These are phyloP conservation scores for Potamarius usumacintae DNA, from an alignment of 2,113 vertebrate species.

Conservation along the genomic window DNA sequence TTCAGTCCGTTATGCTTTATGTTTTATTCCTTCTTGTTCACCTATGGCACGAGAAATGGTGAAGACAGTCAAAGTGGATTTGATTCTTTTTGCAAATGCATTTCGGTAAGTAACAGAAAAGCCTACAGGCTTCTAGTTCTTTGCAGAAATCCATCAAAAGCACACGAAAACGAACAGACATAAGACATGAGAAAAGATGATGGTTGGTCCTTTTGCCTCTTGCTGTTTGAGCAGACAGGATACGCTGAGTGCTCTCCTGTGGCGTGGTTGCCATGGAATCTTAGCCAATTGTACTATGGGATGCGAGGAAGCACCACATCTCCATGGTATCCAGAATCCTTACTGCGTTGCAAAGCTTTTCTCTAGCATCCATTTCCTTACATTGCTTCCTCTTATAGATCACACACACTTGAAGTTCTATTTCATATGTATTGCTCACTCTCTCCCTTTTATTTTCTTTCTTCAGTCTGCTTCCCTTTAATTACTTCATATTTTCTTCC, in stretches of 20 bases:
- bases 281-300: slow-evolving; percentile 54
- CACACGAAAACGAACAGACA: slow-evolving; percentile 18
- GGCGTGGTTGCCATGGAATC: slow-evolving; percentile 71
- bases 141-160: not conserved
- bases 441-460: not conserved
- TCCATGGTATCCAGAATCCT: slow-evolving; percentile 64
- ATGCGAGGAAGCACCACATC: slow-evolving; percentile 46
- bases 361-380: slow-evolving; percentile 7
- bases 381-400: not conserved
- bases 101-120: too few species aligned
- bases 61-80: not conserved
- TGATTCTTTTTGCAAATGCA: slow-evolving; percentile 11
- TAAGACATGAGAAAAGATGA: slow-evolving; percentile 14
- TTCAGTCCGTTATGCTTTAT: not conserved
- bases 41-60: not conserved
- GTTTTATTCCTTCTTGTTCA: not conserved
- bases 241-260: slow-evolving; percentile 43
- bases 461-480: not conserved
- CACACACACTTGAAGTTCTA: not conserved
- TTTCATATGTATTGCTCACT: not conserved
- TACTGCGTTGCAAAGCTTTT: slow-evolving; percentile 53
- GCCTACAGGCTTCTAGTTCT: not conserved
- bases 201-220: slow-evolving; percentile 15
- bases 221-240: slow-evolving; percentile 9
- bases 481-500: not conserved